Percentiles rank a stretch among this genome's conserved stretches.
Conservation (phyloP, 2,888 invertebrate genomes). For the Anaspis maculata region DNA sequence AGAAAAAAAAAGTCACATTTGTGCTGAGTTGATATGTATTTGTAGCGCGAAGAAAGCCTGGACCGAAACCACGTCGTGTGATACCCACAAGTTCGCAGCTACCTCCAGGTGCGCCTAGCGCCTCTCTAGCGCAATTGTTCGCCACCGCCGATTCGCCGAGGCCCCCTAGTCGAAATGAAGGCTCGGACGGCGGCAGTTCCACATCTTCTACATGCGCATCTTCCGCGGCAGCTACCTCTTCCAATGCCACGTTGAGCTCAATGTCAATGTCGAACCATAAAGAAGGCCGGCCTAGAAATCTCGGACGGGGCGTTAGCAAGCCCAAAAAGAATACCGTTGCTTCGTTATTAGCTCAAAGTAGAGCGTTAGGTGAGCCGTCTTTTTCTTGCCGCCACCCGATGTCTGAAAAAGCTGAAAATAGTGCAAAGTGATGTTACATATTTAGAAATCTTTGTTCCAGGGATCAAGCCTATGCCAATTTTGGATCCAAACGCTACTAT, state of each 20-base stretch:
- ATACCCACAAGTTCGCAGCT: constrained; percentile 45
- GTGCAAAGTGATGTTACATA: too few relatives aligned
- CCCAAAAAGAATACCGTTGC: constrained; percentile 91
- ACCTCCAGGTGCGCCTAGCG: constrained; percentile 45
- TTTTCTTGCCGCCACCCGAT: too few relatives aligned
- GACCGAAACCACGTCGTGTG: constrained; percentile 57
- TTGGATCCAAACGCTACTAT: constrained; percentile 48
- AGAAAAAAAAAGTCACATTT: too few relatives aligned
- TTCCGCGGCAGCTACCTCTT: constrained; percentile 23
- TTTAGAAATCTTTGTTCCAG: constrained; percentile 12
- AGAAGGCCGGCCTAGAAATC: constrained; percentile 73
- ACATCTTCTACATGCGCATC: constrained; percentile 28
- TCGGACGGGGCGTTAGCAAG: constrained; percentile 80
- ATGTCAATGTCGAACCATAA: constrained; percentile 41
- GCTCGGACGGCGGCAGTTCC: constrained; percentile 33
- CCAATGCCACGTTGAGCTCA: constrained; percentile 17
- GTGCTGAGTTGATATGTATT: too few relatives aligned
- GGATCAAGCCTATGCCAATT: constrained; percentile 63
- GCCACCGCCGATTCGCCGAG: constrained; percentile 53
- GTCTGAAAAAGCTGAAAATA: too few relatives aligned
- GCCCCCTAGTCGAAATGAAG: constrained; percentile 45
- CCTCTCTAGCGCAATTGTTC: constrained; percentile 49
- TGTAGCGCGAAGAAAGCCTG: constrained; percentile 65
- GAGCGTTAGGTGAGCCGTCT: constrained; percentile 62
- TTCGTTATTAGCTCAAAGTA: constrained; percentile 75